phyloP scores from a whole-genome alignment of 2,113 vertebrate genomes.

The Rhinichthys klamathensis region DNA sequence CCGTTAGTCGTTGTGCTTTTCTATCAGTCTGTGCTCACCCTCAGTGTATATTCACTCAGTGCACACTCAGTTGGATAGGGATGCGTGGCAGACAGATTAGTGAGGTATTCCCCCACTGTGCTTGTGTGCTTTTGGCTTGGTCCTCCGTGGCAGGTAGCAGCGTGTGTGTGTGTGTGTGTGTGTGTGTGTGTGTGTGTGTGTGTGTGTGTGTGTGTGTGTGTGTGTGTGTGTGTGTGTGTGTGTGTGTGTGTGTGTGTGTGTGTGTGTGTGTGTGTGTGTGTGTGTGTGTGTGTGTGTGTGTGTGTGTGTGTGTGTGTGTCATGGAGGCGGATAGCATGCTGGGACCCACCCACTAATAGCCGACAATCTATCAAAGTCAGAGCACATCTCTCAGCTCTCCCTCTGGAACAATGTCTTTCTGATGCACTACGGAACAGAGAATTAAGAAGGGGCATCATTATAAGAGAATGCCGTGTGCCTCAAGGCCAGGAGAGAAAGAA shows the following conservation, averaged over 20 bases:
- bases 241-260: not conserved
- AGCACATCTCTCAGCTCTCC: slow-evolving; percentile 41
- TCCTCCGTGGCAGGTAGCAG: slow-evolving; percentile 7
- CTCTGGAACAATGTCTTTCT: slow-evolving; percentile 46
- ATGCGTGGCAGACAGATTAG: slow-evolving; percentile 25
- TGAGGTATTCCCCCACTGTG: slow-evolving; percentile 37
- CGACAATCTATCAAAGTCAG: slow-evolving; percentile 53
- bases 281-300: slow-evolving; percentile 13
- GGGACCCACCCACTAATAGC: slow-evolving; percentile 52
- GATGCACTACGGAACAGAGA: slow-evolving; percentile 36
- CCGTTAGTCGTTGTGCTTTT: not conserved
- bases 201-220: slow-evolving; percentile 13
- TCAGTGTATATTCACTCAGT: not conserved
- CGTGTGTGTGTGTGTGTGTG: slow-evolving; percentile 5
- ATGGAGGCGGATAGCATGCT: slow-evolving; percentile 12
- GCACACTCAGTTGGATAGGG: not conserved
- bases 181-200: too few species aligned
- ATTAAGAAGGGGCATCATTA: slow-evolving; percentile 56
- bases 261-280: slow-evolving; percentile 25
- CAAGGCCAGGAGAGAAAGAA: not conserved
- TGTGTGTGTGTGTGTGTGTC: slow-evolving; percentile 37
- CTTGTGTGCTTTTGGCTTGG: slow-evolving; percentile 31
- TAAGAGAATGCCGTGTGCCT: slow-evolving; percentile 36
- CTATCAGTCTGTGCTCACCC: not conserved
- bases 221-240: slow-evolving; percentile 23